phyloP scores from a whole-genome alignment of 2,113 vertebrate genomes.

The Melanostigma gelatinosum region DNA sequence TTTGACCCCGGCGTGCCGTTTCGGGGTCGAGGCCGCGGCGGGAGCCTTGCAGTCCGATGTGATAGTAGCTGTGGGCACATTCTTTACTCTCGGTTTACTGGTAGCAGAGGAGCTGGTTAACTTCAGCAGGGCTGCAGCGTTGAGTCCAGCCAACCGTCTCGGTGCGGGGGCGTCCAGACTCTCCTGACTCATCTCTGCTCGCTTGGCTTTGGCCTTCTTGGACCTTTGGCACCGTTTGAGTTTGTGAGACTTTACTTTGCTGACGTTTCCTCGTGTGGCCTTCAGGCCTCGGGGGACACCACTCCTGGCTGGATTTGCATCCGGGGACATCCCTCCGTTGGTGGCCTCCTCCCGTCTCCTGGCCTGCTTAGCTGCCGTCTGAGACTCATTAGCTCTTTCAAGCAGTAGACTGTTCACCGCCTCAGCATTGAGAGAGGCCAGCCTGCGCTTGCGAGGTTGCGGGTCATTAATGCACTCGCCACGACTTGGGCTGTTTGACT shows the following conservation, averaged over 20 bases:
- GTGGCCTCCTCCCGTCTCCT: conserved; percentile 76
- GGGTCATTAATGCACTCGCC: conserved; percentile 28
- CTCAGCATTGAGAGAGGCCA: conserved; percentile 96
- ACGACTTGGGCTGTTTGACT: conserved; percentile 49
- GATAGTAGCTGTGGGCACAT: conserved; percentile 72
- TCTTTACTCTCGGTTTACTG: conserved; percentile 75
- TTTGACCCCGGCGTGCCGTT: conserved; percentile 75
- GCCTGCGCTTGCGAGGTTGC: conserved; percentile 90
- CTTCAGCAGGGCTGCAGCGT: conserved; percentile 93
- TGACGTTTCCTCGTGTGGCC: conserved; percentile 32
- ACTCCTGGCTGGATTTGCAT: conserved; percentile 42
- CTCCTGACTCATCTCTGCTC: conserved; percentile 57
- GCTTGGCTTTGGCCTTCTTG: conserved; percentile 68
- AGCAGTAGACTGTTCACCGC: conserved; percentile 94
- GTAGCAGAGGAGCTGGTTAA: conserved; percentile 88
- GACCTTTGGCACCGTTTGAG: conserved; percentile 65
- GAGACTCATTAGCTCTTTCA: conserved; percentile 84
- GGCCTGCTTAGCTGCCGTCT: conserved; percentile 69
- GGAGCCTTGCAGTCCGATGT: conserved; percentile 61
- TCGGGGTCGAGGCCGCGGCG: conserved; percentile 9
- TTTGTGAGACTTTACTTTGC: conserved; percentile 57
- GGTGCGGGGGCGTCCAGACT: conserved; percentile 83
- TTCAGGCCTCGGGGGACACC: conserved; percentile 36
- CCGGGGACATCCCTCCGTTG: conserved; percentile 46
- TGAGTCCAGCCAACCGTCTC: conserved; percentile 93